Base-by-base conservation (phyloP, 2,888 invertebrate species). In the Apeira syringaria region DNA sequence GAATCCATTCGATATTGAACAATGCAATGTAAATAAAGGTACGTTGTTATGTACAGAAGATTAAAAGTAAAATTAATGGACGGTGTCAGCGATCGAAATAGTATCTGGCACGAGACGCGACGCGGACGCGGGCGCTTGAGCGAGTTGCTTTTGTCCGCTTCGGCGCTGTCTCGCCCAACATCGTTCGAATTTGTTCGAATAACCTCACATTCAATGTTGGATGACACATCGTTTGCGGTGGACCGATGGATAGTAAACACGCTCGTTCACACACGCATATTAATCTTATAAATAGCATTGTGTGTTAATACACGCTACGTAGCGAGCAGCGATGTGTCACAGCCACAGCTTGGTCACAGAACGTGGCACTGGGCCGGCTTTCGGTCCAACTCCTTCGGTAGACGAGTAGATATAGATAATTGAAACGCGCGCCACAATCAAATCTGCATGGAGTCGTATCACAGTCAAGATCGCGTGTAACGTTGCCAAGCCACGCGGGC, bases 151-250 rank as follows among this genome's bases (percentile, higher is more conserved):
- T 24, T 5, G 24, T 7, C 24, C 8, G 24, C 43, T 47, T 47
- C 30, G 15, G 26, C 31, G 36, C 39, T 12, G 32, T 31, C n/a
- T n/a, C 39, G 17, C 37, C 39, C 65, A 62, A 63, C 67, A 74
- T 65, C 64, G 64, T 68, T 80, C 69, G 65, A 64, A 74, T 74
- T 75, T 70, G 76, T 68, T 63, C 68, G 72, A 78, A 80, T 80
- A 80, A 78, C 75, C 76, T 73, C 69, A 76, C 74, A 77, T 77
- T 76, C 69, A 80, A 80, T 74, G 76, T 71, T 68, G 74, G 76
- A 80, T 87, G 86, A 87, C 86, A 86, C 87, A 86, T 80, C 80
- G 74, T 70, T 79, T 72, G 84, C 71, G 73, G 76, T 72, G 76
- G 74, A 69, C 75, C 76, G 73, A 57, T 72, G 66, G 68, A 82